phyloP scores from a whole-genome alignment of 2,888 invertebrate species.

The Epirrhoe alternata region DNA sequence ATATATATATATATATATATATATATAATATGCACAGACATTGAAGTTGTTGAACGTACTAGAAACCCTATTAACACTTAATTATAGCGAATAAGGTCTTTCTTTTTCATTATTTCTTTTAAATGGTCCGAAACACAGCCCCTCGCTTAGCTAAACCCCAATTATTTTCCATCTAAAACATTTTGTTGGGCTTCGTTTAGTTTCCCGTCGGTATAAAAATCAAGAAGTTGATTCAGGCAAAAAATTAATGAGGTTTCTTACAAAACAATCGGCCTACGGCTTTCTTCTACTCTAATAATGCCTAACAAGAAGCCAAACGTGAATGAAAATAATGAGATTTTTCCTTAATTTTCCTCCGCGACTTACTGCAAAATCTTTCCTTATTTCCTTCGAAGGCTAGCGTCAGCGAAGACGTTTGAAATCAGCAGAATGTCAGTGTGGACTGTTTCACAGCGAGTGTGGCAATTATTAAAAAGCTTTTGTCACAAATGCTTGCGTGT shows the following conservation, averaged over 20 bases:
- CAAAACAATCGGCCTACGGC: conserved; percentile 50
- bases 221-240: conserved; percentile 31
- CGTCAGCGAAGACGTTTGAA: conserved; percentile 37
- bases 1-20: no score
- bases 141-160: conserved; percentile 11
- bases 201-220: conserved; percentile 30
- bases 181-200: conserved; percentile 28
- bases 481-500: conserved; percentile 34
- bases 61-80: background rate
- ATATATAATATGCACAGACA: background rate
- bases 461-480: conserved; percentile 38
- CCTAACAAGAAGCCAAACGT: conserved; percentile 53
- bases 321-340: conserved; percentile 55
- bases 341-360: conserved; percentile 50
- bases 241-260: conserved; percentile 45
- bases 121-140: conserved; percentile 8
- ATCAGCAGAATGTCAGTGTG: conserved; percentile 44
- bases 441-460: conserved; percentile 40
- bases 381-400: conserved; percentile 43
- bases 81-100: background rate
- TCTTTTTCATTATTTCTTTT: conserved; percentile 16
- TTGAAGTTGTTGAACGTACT: background rate
- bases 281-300: conserved; percentile 51
- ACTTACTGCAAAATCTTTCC: conserved; percentile 46
- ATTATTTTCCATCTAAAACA: conserved; percentile 22